Evolutionary conservation across 2,113 vertebrate genomes (phyloP), one percentile per base, ranked within the genome.

Genomic region (Vicugna pacos): DNA sequence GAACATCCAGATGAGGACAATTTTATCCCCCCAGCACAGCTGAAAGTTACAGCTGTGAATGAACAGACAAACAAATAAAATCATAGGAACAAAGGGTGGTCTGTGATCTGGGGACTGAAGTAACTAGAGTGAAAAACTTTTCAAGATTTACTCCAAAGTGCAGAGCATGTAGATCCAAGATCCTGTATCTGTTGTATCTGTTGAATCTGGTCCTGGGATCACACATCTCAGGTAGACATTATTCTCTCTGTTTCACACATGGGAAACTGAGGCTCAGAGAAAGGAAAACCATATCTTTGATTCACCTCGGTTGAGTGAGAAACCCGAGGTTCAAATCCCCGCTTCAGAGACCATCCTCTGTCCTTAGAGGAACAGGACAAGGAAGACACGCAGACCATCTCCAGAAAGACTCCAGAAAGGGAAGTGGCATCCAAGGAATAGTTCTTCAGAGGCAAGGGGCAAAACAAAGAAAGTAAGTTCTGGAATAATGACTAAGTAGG

Each of bases 1-100:
- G 50, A 52, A 35, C 12, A 30, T 8, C 50, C 17, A 19, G 48
- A 62, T 22, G 20, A 58, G 50, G 84, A n/a, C 67, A 16, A 4
- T 6, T 12, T 22, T 19, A 14, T 14, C 86, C n/a, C n/a, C 32
- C 26, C 28, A 30, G 35, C 26, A n/a, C 2, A 19, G 9, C 11
- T 5, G 5, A 8, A 13, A 46, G 10, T 1, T 1, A 11, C 7
- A 38, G 7, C 6, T 24, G 22, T 6, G 19, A 48, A 26, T 8
- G 62, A 46, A 5, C 0, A 9, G 15, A 15, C n/a, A 54, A 16
- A 19, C 1, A 35, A 17, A 90, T 20, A 26, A 50, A 46, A 26
- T 22, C 6, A 0, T 28, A 46, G 15, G 22, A 52, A 28, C 30
- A 48, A 42, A 67, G 62, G 1, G 8, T 2, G 13, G 1, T 14